Percentiles rank a stretch among this genome's conserved stretches.
These are phyloP conservation scores for Lampris incognitus DNA, from an alignment of 2,113 vertebrate genomes.

Conservation along the genomic window DNA sequence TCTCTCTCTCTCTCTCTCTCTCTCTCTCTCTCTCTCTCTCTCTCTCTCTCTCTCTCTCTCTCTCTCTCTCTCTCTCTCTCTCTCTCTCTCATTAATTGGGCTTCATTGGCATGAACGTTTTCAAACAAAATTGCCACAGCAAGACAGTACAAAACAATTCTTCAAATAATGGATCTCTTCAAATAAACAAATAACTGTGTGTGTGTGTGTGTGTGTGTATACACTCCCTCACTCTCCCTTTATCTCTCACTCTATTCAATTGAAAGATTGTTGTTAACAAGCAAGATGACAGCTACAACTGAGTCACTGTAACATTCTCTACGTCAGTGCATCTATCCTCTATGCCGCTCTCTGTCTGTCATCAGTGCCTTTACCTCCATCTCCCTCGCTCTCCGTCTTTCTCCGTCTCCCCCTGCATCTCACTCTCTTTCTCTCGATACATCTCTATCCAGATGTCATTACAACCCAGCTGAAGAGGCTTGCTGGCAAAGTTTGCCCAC, in stretches of 20 bases:
- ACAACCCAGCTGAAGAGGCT: slow-evolving; percentile 41
- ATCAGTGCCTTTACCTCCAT: neutral
- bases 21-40: neutral
- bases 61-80: neutral
- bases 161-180: too few species aligned
- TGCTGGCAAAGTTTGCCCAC: slow-evolving; percentile 46
- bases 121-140: too few species aligned
- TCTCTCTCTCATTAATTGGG: too few species aligned
- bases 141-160: too few species aligned
- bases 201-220: too few species aligned
- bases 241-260: neutral
- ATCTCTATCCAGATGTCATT: slow-evolving; percentile 15
- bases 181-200: too few species aligned
- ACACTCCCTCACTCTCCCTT: slow-evolving; percentile 3
- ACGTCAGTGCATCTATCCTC: neutral
- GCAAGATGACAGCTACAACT: neutral
- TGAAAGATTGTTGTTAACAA: neutral
- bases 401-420: slow-evolving; percentile 1
- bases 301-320: neutral
- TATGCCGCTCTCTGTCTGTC: neutral
- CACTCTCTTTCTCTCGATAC: slow-evolving; percentile 12
- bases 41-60: slow-evolving; percentile 3
- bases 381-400: slow-evolving; percentile 8
- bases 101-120: too few species aligned
- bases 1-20: slow-evolving; percentile 12